Base-by-base conservation (phyloP, 2,888 invertebrate species). In the Diaprepes abbreviatus region DNA sequence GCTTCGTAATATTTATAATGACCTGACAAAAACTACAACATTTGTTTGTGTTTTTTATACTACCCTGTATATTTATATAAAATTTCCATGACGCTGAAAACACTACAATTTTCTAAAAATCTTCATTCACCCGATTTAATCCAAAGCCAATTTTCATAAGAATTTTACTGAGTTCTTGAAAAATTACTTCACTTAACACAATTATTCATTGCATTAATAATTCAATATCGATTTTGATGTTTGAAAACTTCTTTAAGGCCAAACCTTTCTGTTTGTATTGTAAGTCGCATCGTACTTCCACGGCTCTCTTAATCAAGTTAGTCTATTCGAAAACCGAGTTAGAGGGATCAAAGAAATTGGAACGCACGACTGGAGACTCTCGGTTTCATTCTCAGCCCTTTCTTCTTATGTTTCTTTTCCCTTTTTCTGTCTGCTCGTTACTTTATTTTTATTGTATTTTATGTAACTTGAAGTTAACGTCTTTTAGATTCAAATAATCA, bases 291-390 rank as follows among this genome's bases (percentile, higher is more conserved):
- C 63, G 28, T 63, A 63, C 35, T 55, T 57, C 58, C 35, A 31
- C 33, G 57, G 50, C 31, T 50, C 24, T 66, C 59, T 66, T 66
- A 66, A 66, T 66, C 58, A 36, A 66, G 59, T 66, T 66, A 66
- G 50, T 36, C 59, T 59, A n/a, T 55, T 59, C 59, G 12, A n/a
- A 33, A 59, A 66, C 31, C 33, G 59, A 66, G 59, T 66, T 66
- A 66, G 40, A 19, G 21, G 66, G 66, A 59, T 66, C 66, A 66
- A 66, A 66, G 66, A 66, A 59, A 59, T 52, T 59, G 19, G 52
- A 58, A 66, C 66, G 59, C 66, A 66, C 66, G 66, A 59, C 59
- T 59, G 66, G 33, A 31, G 48, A 52, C 66, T 66, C 50, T 66
- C 66, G 52, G 66, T 66, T 59, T 66, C 66, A 59, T 50, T 66